These are phyloP conservation scores for Pelagia noctiluca DNA, from an alignment of 30 jellyfish, hydroid and myxozoan genomes.

Conservation along the genomic window DNA sequence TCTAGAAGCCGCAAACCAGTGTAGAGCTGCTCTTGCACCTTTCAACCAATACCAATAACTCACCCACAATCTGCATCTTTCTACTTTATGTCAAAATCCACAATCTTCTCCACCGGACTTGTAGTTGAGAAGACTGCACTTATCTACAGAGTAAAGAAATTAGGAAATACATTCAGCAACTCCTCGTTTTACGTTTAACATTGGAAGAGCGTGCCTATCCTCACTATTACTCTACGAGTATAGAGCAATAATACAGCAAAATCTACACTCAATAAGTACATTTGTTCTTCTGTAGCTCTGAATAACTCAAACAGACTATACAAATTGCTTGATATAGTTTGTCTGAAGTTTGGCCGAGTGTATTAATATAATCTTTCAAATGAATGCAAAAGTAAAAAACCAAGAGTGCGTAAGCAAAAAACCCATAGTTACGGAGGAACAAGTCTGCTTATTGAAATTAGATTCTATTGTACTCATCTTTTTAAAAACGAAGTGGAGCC, in stretches of 20 bases:
- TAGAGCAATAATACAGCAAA: background rate
- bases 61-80: background rate
- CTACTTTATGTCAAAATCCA: background rate
- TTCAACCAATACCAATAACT: background rate
- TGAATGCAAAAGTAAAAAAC: too few species aligned
- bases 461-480: too few species aligned
- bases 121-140: conserved; percentile 3
- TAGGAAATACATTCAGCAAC: background rate
- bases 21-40: background rate
- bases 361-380: too few species aligned
- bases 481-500: too few species aligned
- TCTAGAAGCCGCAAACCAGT: background rate
- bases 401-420: too few species aligned
- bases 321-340: background rate
- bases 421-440: too few species aligned
- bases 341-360: too few species aligned
- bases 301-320: background rate
- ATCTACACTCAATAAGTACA: background rate
- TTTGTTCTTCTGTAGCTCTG: background rate
- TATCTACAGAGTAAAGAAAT: background rate
- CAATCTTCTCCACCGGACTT: background rate
- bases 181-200: background rate
- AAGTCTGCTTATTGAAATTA: too few species aligned
- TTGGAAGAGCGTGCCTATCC: background rate
- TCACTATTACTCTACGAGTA: background rate